These are phyloP conservation scores for Aleiodes alternator DNA, from an alignment of 2,888 invertebrate genomes.

Conservation along the genomic window DNA sequence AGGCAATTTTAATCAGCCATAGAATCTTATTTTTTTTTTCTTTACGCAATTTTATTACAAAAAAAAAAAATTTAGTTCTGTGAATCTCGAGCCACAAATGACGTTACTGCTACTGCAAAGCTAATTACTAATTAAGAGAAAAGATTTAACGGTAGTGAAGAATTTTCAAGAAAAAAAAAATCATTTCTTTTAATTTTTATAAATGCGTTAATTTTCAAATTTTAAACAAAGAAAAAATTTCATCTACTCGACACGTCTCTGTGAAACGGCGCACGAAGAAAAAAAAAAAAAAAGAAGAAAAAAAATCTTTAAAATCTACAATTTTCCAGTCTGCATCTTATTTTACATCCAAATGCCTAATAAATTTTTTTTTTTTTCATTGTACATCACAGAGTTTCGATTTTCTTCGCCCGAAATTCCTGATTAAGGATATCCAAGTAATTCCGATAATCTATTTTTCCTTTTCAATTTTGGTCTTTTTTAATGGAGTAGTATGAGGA, in stretches of 20 bases:
- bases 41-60: slow-evolving; percentile 46
- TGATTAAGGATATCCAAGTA: not conserved
- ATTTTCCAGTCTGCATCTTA: slow-evolving; percentile 68
- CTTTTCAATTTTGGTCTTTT: too few relatives aligned
- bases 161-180: not conserved
- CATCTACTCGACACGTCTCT: slow-evolving; percentile 62
- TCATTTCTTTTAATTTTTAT: slow-evolving; percentile 44
- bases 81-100: slow-evolving; percentile 48
- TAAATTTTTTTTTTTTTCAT: slow-evolving; percentile 67
- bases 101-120: slow-evolving; percentile 14
- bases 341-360: slow-evolving; percentile 73
- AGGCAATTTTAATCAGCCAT: slow-evolving; percentile 65
- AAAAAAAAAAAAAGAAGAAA: slow-evolving; percentile 59
- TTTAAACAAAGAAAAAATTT: slow-evolving; percentile 50
- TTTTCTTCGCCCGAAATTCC: slow-evolving; percentile 30
- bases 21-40: slow-evolving; percentile 57
- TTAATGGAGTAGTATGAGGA: too few relatives aligned
- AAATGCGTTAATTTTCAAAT: slow-evolving; percentile 47
- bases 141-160: slow-evolving; percentile 7
- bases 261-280: slow-evolving; percentile 63
- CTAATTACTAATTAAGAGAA: slow-evolving; percentile 26
- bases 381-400: slow-evolving; percentile 45
- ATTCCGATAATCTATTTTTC: too few relatives aligned
- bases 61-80: slow-evolving; percentile 45
- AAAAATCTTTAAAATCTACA: slow-evolving; percentile 61